Evolutionary conservation across 1,140 invertebrate species (phyloP).

Genomic region (Rhynchophorus ferrugineus): DNA sequence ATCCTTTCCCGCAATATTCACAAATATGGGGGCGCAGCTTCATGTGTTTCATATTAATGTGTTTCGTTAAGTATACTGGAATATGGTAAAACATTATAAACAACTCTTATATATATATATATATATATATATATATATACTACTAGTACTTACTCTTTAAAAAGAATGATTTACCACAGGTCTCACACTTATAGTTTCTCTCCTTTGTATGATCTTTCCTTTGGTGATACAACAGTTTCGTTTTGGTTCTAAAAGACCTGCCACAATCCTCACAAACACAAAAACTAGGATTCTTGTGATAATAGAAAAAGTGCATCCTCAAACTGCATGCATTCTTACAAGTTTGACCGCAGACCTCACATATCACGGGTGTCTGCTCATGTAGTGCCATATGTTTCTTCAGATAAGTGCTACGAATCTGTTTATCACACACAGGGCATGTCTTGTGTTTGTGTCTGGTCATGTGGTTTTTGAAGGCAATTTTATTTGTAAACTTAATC

Average conservation of each 20-base stretch:
- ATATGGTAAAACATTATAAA: background rate
- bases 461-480: conserved; percentile 21
- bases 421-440: conserved; percentile 23
- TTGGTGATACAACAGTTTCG: conserved; percentile 24
- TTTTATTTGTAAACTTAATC: conserved; percentile 20
- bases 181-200: conserved; percentile 28
- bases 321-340: conserved; percentile 31
- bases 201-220: conserved; percentile 30
- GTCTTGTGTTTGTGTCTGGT: conserved; percentile 23
- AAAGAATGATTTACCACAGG: conserved; percentile 31
- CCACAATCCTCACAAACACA: conserved; percentile 29
- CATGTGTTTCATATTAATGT: conserved; percentile 31
- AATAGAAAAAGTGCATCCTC: conserved; percentile 28
- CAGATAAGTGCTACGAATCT: conserved; percentile 23
- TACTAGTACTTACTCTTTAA: conserved; percentile 15
- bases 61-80: conserved; percentile 24
- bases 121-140: background rate
- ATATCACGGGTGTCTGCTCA: conserved; percentile 22
- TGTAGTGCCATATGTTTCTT: conserved; percentile 28
- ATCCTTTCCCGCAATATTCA: conserved; percentile 27
- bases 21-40: conserved; percentile 30
- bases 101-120: too few relatives aligned
- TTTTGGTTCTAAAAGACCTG: conserved; percentile 25
- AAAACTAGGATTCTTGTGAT: conserved; percentile 23
- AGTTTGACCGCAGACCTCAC: conserved; percentile 28